Conservation (phyloP, 2,888 invertebrate species). For the Apamea crenata region DNA sequence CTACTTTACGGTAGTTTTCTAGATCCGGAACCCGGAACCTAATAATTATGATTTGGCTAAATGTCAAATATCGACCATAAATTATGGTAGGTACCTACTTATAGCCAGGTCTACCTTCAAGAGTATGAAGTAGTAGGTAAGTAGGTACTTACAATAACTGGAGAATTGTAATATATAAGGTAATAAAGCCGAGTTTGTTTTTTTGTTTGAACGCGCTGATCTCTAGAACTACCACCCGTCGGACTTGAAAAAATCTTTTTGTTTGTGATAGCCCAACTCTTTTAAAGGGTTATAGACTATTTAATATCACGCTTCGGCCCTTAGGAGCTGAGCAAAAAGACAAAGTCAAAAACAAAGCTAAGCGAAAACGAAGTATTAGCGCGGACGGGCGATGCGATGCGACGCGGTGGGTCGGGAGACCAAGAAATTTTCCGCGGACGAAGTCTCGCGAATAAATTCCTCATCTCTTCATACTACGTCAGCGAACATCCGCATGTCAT, state of each 20-base stretch:
- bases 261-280: too few relatives aligned
- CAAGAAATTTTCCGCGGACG: background rate
- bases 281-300: background rate
- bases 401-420: background rate
- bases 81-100: background rate
- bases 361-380: background rate
- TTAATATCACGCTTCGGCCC: background rate
- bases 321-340: background rate
- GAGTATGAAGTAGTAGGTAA: background rate
- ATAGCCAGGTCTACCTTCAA: background rate
- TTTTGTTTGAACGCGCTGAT: background rate
- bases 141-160: background rate
- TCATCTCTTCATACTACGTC: background rate
- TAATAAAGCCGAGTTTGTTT: background rate
- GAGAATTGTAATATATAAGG: background rate
- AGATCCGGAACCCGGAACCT: slow-evolving; percentile 39
- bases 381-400: background rate
- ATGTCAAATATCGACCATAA: slow-evolving; percentile 12
- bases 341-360: background rate
- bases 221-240: too few relatives aligned
- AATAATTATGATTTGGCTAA: slow-evolving; percentile 23
- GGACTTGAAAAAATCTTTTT: too few relatives aligned
- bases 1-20: slow-evolving; percentile 30
- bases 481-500: slow-evolving; percentile 34
- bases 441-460: background rate